Evolutionary conservation across 1,140 invertebrate species (phyloP), one percentile per base, ranked within the genome.

Genomic region (Drosophila funebris): DNA sequence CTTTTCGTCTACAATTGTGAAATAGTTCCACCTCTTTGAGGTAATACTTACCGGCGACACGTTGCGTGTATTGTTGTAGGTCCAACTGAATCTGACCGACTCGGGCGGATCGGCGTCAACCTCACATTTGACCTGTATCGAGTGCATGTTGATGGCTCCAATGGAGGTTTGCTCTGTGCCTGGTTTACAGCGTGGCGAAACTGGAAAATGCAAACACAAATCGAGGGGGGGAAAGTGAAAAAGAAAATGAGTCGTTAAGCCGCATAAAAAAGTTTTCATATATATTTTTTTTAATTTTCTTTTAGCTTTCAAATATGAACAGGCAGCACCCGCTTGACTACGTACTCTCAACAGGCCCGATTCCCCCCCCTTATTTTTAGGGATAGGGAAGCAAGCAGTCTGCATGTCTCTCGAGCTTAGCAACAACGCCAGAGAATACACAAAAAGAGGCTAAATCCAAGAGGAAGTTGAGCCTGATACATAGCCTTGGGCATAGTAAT

Each of bases 61-160:
- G 78, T 96, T 95, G 66, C 94, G 93, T 46, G 95, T 95, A 14
- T 94, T 95, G 91, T 96, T 96, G 90, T 95, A 96, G 5, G 95
- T 96, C 96, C 96, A 96, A 48, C 95, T 96, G 87, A 96, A 96
- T 73, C 94, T 93, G 24, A 95, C 93, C 16, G 96, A 96, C 37
- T 96, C 94, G 0, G 96, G 94, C 3, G 96, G 96, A 71, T 95
- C 93, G 0, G 96, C 95, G 46, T 96, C 95, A n/a, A 98, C 96
- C 73, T 96, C 95, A 90, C 97, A 98, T 41, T 94, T 93, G 73
- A 94, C 94, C 89, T 91, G 93, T 76, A 94, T 93, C 62, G 92
- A 93, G 76, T 96, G 94, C 68, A 94, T 93, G 37, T 93, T 93
- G 33, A 94, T 92, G 13, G 93, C 93, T 1, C 94, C 94, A 24